Percentiles rank a stretch among this genome's conserved stretches.
Evolutionary conservation across 2,113 vertebrate genomes (phyloP).

Genomic region (Myotis davidii): DNA sequence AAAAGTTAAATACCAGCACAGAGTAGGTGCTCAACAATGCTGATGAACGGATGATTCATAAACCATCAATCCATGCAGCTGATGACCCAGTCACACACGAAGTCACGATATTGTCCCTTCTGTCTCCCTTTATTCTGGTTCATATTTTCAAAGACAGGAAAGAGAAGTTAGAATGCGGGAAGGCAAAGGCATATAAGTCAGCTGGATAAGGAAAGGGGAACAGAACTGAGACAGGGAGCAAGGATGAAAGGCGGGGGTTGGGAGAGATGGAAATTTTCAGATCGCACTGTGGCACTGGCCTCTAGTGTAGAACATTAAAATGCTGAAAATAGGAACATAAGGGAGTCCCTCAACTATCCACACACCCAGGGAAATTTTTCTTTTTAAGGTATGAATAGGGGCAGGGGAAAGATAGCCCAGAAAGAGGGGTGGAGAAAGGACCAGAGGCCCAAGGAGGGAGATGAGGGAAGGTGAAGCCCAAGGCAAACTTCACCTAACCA

Average conservation of each 20-base stretch:
- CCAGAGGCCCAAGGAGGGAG: neutral
- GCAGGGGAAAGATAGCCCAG: neutral
- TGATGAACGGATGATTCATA: neutral
- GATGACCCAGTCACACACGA: neutral
- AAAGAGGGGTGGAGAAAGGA: neutral
- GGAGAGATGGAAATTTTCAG: neutral
- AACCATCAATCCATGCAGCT: neutral
- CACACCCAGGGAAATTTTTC: neutral
- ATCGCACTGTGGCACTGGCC: neutral
- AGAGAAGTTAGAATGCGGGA: neutral
- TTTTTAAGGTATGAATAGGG: neutral
- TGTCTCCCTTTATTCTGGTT: neutral
- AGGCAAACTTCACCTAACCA: slow-evolving; percentile 31
- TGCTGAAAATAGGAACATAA: neutral
- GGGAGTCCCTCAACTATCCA: neutral
- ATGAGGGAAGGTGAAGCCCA: neutral
- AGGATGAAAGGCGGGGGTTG: too few species aligned
- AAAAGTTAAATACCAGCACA: neutral
- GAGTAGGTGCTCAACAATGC: neutral
- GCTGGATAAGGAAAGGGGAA: neutral
- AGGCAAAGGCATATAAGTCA: neutral
- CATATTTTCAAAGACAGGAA: neutral
- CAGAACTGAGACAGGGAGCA: neutral
- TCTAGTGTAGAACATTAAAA: neutral
- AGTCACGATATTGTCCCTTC: neutral